These are phyloP conservation scores for Callaeas wilsoni DNA, from an alignment of 2,113 vertebrate species.

Conservation along the genomic window DNA sequence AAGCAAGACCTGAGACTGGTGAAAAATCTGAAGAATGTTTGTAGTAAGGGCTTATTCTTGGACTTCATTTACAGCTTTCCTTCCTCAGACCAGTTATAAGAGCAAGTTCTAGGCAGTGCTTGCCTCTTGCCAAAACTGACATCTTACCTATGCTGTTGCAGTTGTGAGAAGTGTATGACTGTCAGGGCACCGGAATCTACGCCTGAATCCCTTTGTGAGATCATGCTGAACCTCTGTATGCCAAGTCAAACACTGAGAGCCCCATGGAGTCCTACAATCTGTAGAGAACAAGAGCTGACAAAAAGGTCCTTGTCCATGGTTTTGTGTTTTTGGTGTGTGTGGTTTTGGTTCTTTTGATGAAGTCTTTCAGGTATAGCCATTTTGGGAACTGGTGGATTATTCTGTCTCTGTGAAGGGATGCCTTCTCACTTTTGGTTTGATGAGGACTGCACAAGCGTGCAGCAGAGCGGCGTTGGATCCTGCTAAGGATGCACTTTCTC, in stretches of 20 bases:
- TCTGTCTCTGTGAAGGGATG: background rate
- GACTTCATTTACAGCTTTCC: background rate
- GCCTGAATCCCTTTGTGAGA: background rate
- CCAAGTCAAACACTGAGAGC: background rate
- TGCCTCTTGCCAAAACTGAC: background rate
- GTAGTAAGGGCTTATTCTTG: background rate
- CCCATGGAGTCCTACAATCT: background rate
- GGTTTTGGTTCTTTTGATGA: background rate
- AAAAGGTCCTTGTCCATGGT: background rate
- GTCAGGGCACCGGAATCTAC: background rate
- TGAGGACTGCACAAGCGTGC: background rate
- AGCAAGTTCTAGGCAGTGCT: background rate
- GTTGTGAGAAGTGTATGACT: rapidly evolving
- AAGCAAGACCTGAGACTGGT: background rate
- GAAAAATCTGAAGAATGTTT: background rate
- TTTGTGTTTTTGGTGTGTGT: background rate
- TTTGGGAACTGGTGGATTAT: background rate
- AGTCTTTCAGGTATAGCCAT: background rate
- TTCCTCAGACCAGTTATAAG: background rate
- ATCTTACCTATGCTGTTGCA: background rate
- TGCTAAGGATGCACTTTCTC: background rate
- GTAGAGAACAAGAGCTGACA: background rate
- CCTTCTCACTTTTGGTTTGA: background rate
- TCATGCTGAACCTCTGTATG: background rate
- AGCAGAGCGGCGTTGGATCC: rapidly evolving